These are phyloP conservation scores for Verasper variegatus DNA, from an alignment of 2,113 vertebrate genomes.

Conservation along the genomic window DNA sequence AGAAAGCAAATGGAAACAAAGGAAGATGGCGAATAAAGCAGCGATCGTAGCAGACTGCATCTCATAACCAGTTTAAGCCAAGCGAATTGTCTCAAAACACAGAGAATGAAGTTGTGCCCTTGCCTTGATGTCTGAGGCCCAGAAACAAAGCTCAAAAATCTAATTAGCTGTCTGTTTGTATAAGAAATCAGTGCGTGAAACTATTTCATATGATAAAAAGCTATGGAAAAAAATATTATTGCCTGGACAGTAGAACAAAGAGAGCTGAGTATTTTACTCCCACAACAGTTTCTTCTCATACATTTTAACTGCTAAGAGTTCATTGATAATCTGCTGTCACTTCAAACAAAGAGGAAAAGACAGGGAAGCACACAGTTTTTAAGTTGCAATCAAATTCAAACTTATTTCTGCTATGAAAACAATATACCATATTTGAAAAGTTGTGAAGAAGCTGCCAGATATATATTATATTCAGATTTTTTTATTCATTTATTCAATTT, in stretches of 20 bases:
- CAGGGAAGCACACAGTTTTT: neutral
- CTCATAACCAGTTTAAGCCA: slow-evolving; percentile 28
- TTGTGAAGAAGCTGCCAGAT: too few species aligned
- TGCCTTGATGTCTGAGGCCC: slow-evolving; percentile 21
- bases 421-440: too few species aligned
- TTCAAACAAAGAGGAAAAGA: neutral
- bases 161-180: slow-evolving; percentile 34
- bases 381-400: neutral
- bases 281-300: slow-evolving; percentile 5
- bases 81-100: slow-evolving; percentile 22
- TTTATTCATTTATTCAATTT: too few species aligned
- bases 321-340: neutral
- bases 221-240: neutral
- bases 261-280: neutral
- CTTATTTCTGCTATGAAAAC: neutral
- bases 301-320: neutral
- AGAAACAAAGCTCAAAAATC: slow-evolving; percentile 23
- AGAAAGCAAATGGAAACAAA: slow-evolving; percentile 20
- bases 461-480: too few species aligned
- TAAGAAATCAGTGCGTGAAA: slow-evolving; percentile 1
- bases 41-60: neutral
- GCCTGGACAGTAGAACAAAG: neutral
- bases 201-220: neutral
- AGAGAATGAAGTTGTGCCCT: slow-evolving; percentile 18
- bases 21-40: neutral